Evolutionary conservation across 2,797 vertebrate genomes (phyloP), one percentile per base, ranked within the genome.

Genomic region (Lemur catta): DNA sequence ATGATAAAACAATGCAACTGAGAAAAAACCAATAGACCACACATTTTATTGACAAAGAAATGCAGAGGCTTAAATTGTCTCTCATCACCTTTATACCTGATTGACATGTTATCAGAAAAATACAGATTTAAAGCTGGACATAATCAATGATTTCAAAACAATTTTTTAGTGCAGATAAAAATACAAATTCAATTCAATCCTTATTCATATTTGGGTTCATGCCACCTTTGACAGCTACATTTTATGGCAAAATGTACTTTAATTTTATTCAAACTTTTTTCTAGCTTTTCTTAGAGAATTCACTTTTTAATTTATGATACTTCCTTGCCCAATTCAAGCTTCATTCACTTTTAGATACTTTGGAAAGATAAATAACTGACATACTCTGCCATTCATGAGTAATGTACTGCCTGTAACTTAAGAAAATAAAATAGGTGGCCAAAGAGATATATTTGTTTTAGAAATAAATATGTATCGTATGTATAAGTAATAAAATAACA

Each of bases 21-120:
- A 98, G 97, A 98, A 98, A 78, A 61, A 98, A 96, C 87, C 97
- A 98, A 98, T 94, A 98, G 96, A 96, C 94, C 94, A 97, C 95
- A 96, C 84, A 57, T 97, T 97, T 97, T 98, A 98, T 98, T 98
- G 98, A 98, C 98, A 99, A 99, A 99, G 98, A 99, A 98, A 98
- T 98, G 98, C 95, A 98, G 63, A 92, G 75, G 95, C 90, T 98
- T 98, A 98, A 98, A 98, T 98, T 97, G 97, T 84, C 84, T 98
- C 97, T 98, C 94, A 93, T 96, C 96, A 98, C 96, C 97, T 98
- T 98, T 98, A 95, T 96, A 97, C 82, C 96, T 98, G 98, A 97
- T 95, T 98, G 97, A 94, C 82, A 97, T 67, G 18, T 81, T 80
- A 98, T 94, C 96, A 96, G 57, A 96, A 98, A 97, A 92, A 48